Evolutionary conservation across 2,113 vertebrate species (phyloP).

Genomic region (Hippocampus barbouri): DNA sequence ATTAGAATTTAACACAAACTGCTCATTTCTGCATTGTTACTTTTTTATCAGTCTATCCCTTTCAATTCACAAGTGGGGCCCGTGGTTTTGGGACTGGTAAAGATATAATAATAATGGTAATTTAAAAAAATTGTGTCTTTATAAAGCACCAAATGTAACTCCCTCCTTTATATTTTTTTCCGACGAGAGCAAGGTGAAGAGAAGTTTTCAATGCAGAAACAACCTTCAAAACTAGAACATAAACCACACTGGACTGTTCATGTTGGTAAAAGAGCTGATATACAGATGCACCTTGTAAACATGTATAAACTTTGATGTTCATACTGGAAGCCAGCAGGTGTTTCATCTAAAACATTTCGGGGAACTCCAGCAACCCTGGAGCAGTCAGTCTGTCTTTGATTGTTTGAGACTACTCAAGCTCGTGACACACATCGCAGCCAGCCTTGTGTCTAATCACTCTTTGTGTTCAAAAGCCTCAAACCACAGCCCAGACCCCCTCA

Average conservation of each 20-base stretch:
- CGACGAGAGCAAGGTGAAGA: background rate
- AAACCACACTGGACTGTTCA: background rate
- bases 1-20: too few species aligned
- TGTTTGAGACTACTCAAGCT: constrained; percentile 49
- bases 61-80: too few species aligned
- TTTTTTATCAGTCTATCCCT: too few species aligned
- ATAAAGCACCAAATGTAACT: background rate
- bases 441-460: constrained; percentile 49
- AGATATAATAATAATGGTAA: too few species aligned
- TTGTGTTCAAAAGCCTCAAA: constrained; percentile 49
- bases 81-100: too few species aligned
- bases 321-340: constrained; percentile 39
- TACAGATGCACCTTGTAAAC: background rate
- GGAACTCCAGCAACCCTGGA: constrained; percentile 61
- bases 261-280: background rate
- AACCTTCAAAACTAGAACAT: background rate
- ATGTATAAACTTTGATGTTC: constrained; percentile 33
- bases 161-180: background rate
- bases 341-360: constrained; percentile 55
- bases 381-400: constrained; percentile 33
- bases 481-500: constrained; percentile 50
- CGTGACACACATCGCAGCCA: constrained; percentile 45
- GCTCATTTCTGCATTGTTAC: too few species aligned
- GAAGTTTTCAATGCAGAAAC: background rate
- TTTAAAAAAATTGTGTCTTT: background rate